Conservation (phyloP, 2,797 vertebrate genomes). For the Myotis planiceps region DNA sequence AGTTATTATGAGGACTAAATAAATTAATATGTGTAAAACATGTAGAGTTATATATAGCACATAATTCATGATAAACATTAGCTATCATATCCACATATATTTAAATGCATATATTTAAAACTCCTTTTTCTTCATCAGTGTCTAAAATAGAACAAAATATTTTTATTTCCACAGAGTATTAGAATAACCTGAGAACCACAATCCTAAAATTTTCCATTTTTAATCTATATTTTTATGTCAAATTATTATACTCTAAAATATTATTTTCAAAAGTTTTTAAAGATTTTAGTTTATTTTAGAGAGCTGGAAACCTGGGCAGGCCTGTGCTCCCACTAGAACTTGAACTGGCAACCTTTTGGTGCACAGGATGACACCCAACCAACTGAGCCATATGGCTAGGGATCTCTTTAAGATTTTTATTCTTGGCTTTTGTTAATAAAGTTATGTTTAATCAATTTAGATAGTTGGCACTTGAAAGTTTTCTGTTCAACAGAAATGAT, state of each 20-base stretch:
- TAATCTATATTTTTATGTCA: background rate
- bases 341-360: background rate
- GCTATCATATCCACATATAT: background rate
- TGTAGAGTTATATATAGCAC: background rate
- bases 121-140: background rate
- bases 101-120: background rate
- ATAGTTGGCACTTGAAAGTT: background rate
- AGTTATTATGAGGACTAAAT: background rate
- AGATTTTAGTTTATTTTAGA: background rate
- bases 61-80: background rate
- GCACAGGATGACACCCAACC: background rate
- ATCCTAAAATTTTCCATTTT: background rate
- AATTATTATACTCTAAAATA: background rate
- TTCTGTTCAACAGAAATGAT: conserved; percentile 7
- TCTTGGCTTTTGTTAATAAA: conserved; percentile 26
- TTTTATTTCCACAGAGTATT: background rate
- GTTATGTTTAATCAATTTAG: background rate
- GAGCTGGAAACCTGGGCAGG: background rate
- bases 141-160: background rate
- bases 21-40: background rate
- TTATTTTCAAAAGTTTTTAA: background rate
- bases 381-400: background rate
- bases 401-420: background rate
- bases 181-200: background rate
- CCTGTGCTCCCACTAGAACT: background rate